Base-by-base conservation (phyloP, 2,888 invertebrate genomes). In the Callyntrura guangdongensis region DNA sequence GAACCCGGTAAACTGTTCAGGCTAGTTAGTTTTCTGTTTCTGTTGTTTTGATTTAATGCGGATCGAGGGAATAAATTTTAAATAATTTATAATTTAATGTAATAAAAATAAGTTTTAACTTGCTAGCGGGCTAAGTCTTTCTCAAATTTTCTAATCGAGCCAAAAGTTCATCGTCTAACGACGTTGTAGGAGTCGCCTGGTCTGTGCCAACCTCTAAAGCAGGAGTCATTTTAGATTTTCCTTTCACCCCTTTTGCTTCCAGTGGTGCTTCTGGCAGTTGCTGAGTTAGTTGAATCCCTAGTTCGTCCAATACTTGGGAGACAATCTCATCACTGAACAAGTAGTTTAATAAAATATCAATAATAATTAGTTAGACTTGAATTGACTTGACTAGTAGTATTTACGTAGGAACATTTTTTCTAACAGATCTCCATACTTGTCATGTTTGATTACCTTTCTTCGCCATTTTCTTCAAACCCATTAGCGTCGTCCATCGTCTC, bases 401-500 rank as follows among this genome's bases (percentile, higher is more conserved):
- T 47, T 47, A 47, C 6, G 47, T 47, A 47, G 11, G 5, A 47
- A 5, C 47, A 47, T 11, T 47, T 47, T 47, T n/a, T n/a, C n/a
- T n/a, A n/a, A n/a, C n/a, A n/a, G n/a, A n/a, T n/a, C n/a, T n/a
- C n/a, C n/a, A n/a, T n/a, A n/a, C n/a, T n/a, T n/a, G n/a, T n/a
- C n/a, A n/a, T n/a, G n/a, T n/a, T n/a, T n/a, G n/a, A 3, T 20
- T 93, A 95, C 96, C 95, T 95, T 94, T 96, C 96, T 92, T 96
- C 96, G 91, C 95, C 96, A 94, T 96, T 96, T 89, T 96, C 96
- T 92, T 96, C 96, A 36, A 22, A n/a, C 3, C 96, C 96, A 94
- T 96, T 95, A 8, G 96, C 96, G 94, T 96, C 96, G 94, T 96
- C 96, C 92, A 96, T 96, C 1, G 96, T 96, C 94, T 96, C 96